Evolutionary conservation across 2,113 vertebrate genomes (phyloP).

Genomic region (Istiophorus platypterus): DNA sequence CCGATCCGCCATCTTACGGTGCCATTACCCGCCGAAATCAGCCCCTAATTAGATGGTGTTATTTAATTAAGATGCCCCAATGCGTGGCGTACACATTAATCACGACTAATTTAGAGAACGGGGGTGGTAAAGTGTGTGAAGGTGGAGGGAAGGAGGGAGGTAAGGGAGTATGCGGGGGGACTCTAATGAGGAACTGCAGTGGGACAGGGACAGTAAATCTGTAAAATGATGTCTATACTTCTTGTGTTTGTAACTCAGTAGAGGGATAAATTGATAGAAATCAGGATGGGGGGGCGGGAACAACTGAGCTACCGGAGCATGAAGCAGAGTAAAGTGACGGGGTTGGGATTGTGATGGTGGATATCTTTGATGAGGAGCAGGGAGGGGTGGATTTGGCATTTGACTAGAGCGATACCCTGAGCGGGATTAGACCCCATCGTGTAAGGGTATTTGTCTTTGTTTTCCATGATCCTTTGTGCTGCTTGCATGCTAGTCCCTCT

Average conservation of each 20-base stretch:
- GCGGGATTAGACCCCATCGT: conserved; percentile 72
- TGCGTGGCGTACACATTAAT: conserved; percentile 87
- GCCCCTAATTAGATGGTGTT: conserved; percentile 89
- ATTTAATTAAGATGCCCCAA: conserved; percentile 91
- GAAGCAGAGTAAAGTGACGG: not conserved
- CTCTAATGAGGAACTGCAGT: conserved; percentile 23
- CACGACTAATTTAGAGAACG: conserved; percentile 83
- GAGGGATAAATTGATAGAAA: conserved; percentile 11
- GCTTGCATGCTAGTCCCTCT: conserved; percentile 41
- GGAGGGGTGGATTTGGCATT: conserved; percentile 59
- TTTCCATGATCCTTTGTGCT: conserved; percentile 69
- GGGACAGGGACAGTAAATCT: conserved; percentile 19
- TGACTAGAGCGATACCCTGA: conserved; percentile 55
- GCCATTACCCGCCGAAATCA: conserved; percentile 88
- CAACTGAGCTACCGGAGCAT: not conserved
- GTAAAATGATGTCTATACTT: conserved; percentile 16
- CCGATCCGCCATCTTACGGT: conserved; percentile 75
- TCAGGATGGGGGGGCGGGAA: not conserved
- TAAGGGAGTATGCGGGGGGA: conserved; percentile 4
- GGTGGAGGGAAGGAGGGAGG: conserved; percentile 15
- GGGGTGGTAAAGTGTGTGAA: conserved; percentile 34
- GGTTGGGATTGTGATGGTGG: conserved; percentile 20
- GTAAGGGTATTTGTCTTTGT: conserved; percentile 69
- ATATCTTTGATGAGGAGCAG: conserved; percentile 48
- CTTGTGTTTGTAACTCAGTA: conserved; percentile 9